A percentile compares a stretch with the other conserved stretches of the same genome.
Conservation (phyloP, 2,113 vertebrate genomes). For the Phalacrocorax pelagicus region DNA sequence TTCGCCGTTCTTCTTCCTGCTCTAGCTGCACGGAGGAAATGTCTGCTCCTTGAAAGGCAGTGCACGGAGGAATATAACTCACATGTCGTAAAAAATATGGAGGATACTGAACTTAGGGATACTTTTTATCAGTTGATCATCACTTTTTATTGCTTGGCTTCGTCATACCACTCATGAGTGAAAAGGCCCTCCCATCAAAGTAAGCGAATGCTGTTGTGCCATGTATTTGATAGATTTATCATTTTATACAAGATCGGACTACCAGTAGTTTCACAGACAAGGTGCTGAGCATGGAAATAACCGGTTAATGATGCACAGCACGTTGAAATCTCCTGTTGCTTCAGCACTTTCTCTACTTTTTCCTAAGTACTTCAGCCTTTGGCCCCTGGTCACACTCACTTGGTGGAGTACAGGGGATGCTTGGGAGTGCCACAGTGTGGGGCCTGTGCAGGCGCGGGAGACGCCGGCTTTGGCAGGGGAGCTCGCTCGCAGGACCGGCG, state of each 20-base stretch:
- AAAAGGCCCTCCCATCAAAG: background rate
- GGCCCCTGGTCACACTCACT: background rate
- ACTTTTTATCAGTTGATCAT: background rate
- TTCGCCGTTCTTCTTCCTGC: background rate
- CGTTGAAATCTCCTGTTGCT: background rate
- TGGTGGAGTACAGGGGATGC: background rate
- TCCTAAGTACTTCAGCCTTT: background rate
- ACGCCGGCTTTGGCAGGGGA: background rate
- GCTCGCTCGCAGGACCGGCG: background rate
- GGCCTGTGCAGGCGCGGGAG: background rate
- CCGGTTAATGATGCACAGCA: background rate
- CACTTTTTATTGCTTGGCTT: constrained; percentile 6
- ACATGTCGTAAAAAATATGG: background rate
- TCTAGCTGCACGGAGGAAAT: background rate
- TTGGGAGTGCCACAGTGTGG: background rate
- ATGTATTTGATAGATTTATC: background rate
- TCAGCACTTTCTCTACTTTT: background rate
- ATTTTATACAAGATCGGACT: background rate
- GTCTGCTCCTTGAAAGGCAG: background rate
- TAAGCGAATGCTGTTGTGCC: background rate
- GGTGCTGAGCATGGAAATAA: background rate
- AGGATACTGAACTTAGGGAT: background rate
- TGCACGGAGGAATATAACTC: background rate
- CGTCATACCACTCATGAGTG: background rate
- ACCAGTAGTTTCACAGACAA: background rate